Percentiles rank a stretch among this genome's conserved stretches.
These are phyloP conservation scores for Aythya baeri DNA, from an alignment of 2,113 vertebrate species.

Conservation along the genomic window DNA sequence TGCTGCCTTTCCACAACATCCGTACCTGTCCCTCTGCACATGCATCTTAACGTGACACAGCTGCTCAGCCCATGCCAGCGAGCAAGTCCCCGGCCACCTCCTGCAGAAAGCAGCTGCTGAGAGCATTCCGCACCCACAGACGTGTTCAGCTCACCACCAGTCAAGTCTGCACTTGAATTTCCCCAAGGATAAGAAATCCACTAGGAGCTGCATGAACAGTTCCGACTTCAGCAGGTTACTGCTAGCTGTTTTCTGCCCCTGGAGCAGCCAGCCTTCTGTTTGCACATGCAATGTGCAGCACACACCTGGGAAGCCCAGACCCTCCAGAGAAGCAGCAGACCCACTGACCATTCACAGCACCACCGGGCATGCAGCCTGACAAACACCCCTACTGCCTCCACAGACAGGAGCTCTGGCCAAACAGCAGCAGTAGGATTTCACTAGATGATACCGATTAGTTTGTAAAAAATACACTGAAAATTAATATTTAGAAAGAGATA, in stretches of 20 bases:
- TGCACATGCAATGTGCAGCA: neutral
- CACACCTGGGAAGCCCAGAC: neutral
- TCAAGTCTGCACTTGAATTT: slow-evolving; percentile 43
- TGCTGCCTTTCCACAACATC: neutral
- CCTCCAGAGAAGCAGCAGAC: neutral
- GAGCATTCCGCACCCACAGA: neutral
- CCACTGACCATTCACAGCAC: neutral
- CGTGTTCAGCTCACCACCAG: neutral
- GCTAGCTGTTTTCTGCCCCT: neutral
- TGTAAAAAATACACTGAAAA: neutral
- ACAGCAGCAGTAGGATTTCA: neutral
- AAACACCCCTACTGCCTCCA: neutral
- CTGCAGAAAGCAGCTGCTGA: neutral
- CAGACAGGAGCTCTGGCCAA: neutral
- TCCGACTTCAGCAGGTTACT: slow-evolving; percentile 19
- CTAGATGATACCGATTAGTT: neutral
- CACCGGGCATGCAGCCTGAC: neutral
- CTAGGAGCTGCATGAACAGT: neutral
- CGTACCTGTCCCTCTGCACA: neutral
- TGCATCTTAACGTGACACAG: neutral
- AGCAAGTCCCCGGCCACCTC: neutral
- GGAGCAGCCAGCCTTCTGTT: neutral
- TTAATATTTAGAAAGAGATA: neutral
- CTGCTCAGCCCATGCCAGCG: neutral
- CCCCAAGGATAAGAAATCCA: slow-evolving; percentile 15